A percentile compares a stretch with the other conserved stretches of the same genome.
These are phyloP conservation scores for Albula glossodonta DNA, from an alignment of 2,113 vertebrate genomes.

Conservation along the genomic window DNA sequence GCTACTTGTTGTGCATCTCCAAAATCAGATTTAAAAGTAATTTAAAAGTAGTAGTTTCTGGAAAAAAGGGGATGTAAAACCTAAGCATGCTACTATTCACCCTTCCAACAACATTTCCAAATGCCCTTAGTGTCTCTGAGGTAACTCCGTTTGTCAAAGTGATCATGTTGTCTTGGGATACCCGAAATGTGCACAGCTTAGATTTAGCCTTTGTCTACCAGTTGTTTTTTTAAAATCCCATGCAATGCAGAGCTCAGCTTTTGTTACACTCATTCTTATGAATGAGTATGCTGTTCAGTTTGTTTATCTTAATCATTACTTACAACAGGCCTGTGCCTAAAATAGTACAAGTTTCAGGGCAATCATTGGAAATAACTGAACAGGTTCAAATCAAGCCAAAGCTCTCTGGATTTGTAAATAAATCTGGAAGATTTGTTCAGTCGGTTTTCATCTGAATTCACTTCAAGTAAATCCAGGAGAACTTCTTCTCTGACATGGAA, in stretches of 20 bases:
- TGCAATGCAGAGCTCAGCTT: neutral
- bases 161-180: too few species aligned
- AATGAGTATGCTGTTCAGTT: neutral
- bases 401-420: constrained; percentile 41
- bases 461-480: constrained; percentile 48
- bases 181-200: too few species aligned
- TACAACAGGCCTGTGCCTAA: neutral
- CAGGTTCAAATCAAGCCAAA: constrained; percentile 34
- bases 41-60: too few species aligned
- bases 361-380: constrained; percentile 40
- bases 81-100: too few species aligned
- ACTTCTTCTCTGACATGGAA: constrained; percentile 22
- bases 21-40: too few species aligned
- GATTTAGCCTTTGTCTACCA: too few species aligned
- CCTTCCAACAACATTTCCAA: too few species aligned
- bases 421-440: constrained; percentile 35
- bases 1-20: too few species aligned
- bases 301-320: neutral
- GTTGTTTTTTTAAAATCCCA: too few species aligned
- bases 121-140: neutral
- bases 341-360: constrained; percentile 21
- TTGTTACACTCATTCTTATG: neutral
- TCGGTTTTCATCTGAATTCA: constrained; percentile 46
- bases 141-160: neutral
- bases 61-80: too few species aligned